Evolutionary conservation across 2,113 vertebrate genomes (phyloP).

Genomic region (Otolemur garnettii): DNA sequence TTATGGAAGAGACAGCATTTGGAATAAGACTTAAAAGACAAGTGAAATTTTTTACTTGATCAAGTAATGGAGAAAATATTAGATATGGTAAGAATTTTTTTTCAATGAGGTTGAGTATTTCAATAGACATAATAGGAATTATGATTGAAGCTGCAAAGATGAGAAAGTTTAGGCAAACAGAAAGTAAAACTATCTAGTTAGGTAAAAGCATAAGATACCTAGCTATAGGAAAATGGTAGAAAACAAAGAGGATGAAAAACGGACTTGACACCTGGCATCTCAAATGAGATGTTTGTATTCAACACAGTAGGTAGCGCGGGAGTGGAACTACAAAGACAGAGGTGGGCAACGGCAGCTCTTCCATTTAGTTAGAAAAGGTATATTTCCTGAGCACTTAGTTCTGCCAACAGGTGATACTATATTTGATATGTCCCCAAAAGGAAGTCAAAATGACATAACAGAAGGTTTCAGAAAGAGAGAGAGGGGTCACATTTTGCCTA

Average conservation of each 20-base stretch:
- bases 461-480: not conserved
- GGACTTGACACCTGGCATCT: not conserved
- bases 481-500: not conserved
- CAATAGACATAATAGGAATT: not conserved
- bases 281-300: not conserved
- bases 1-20: constrained; percentile 46
- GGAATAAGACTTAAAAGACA: not conserved
- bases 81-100: not conserved
- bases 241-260: not conserved
- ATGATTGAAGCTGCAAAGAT: not conserved
- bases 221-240: not conserved
- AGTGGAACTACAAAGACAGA: not conserved
- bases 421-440: not conserved
- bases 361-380: not conserved
- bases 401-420: not conserved
- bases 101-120: too few relatives aligned
- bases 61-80: constrained; percentile 19
- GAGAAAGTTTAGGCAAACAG: not conserved
- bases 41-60: constrained; percentile 5
- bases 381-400: not conserved
- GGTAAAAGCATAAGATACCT: not conserved
- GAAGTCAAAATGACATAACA: not conserved
- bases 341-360: not conserved
- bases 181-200: not conserved
- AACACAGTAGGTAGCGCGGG: not conserved